Evolutionary conservation across 1,140 invertebrate species (phyloP).

Genomic region (Drosophila pseudoananassae): DNA sequence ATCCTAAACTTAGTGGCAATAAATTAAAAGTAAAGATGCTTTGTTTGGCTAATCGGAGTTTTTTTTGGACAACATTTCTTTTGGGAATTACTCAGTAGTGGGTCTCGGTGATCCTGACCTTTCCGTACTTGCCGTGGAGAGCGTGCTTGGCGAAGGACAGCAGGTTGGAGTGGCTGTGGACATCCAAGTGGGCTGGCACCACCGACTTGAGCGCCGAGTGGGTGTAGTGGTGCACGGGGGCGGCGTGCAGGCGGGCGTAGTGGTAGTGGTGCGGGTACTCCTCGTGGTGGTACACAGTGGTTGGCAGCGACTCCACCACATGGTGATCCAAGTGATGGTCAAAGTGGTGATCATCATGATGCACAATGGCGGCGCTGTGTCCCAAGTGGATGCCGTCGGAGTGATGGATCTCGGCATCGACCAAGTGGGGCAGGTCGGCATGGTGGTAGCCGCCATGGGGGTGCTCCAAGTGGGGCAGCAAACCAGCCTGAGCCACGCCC

Average conservation of each 20-base stretch:
- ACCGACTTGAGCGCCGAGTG: slow-evolving; percentile 52
- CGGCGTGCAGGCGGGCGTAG: slow-evolving; percentile 58
- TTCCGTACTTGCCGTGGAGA: slow-evolving; percentile 77
- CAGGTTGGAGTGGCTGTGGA: slow-evolving; percentile 66
- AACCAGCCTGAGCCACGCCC: slow-evolving; percentile 65
- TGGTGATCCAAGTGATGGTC: slow-evolving; percentile 45
- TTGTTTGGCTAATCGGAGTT: slow-evolving; percentile 24
- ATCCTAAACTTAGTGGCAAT: slow-evolving; percentile 57
- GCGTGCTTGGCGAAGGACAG: slow-evolving; percentile 79
- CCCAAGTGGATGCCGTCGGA: slow-evolving; percentile 69
- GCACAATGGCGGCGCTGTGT: slow-evolving; percentile 64
- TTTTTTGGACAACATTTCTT: slow-evolving; percentile 25
- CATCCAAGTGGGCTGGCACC: slow-evolving; percentile 64
- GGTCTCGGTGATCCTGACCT: slow-evolving; percentile 77
- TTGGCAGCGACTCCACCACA: slow-evolving; percentile 29
- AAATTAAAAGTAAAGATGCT: slow-evolving; percentile 59
- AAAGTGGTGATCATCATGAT: slow-evolving; percentile 42
- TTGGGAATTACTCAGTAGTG: slow-evolving; percentile 78
- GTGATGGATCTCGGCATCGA: slow-evolving; percentile 68
- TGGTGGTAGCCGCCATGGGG: slow-evolving; percentile 48
- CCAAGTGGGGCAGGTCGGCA: slow-evolving; percentile 52
- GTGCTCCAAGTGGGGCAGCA: slow-evolving; percentile 66
- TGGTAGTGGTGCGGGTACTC: slow-evolving; percentile 44
- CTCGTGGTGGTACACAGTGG: slow-evolving; percentile 68
- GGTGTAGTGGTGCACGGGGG: slow-evolving; percentile 63